phyloP scores from a whole-genome alignment of 2,113 vertebrate genomes.

The Dolichallabes microphthalmus region DNA sequence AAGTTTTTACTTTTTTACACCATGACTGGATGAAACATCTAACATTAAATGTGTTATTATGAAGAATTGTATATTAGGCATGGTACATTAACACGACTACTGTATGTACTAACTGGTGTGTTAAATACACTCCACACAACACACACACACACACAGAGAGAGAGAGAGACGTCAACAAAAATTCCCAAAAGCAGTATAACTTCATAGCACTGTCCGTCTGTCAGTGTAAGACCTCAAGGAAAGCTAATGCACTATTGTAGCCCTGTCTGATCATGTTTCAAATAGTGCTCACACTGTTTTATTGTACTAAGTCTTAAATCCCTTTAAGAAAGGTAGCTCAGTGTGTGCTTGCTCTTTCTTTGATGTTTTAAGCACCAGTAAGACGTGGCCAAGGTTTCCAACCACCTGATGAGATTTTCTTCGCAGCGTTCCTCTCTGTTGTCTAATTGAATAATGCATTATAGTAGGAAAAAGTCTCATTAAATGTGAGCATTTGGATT shows the following conservation, averaged over 20 bases:
- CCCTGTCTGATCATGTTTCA: constrained; percentile 2
- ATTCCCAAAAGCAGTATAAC: background rate
- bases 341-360: constrained; percentile 34
- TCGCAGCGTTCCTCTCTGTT: constrained; percentile 38
- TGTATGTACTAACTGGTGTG: background rate
- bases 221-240: constrained; percentile 9
- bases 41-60: background rate
- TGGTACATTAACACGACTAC: background rate
- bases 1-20: background rate
- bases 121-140: no score
- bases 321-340: constrained; percentile 25
- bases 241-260: constrained; percentile 9
- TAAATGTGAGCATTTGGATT: constrained; percentile 62
- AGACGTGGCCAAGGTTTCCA: constrained; percentile 40
- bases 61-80: background rate
- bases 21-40: background rate
- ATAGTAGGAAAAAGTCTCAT: constrained; percentile 62
- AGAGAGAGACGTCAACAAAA: background rate
- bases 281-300: constrained; percentile 31
- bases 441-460: constrained; percentile 68
- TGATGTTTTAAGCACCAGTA: constrained; percentile 46
- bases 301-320: constrained; percentile 43
- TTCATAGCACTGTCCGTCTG: background rate
- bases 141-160: background rate
- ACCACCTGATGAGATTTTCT: constrained; percentile 51